Evolutionary conservation across 2,888 invertebrate genomes (phyloP), one percentile per base, ranked within the genome.

Genomic region (Tinea semifulvella): DNA sequence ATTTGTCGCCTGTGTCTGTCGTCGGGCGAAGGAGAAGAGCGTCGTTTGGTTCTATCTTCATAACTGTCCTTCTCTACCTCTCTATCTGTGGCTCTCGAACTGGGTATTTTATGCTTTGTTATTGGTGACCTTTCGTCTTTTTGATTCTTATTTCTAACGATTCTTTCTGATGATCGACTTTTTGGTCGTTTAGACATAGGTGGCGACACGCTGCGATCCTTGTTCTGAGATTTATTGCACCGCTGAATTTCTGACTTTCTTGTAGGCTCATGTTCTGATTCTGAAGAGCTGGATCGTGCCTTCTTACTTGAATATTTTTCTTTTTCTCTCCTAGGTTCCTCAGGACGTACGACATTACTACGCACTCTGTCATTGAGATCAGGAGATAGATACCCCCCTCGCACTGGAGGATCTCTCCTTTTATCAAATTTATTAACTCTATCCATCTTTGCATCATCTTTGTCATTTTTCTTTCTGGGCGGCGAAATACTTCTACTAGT

Each of bases 401-500:
- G 31, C 31, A 14, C 14, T 13, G 6, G 11, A n/a, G 31, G 31
- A 31, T 14, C 14, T 31, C 14, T 31, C 35, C 47, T 54, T 44
- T 52, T 54, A 3, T 57, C 56, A 42, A 55, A 52, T 46, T 52
- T 56, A 27, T 58, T 57, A 10, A 52, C 56, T 47, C 50, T 56
- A 1, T 62, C 63, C 43, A 57, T 61, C 48, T 54, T 65, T 44
- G 58, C 57, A 38, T 53, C 53, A 46, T 51, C 56, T 27, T 53
- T 54, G 27, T 42, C 28, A n/a, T 26, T 42, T 47, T 50, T 62
- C 46, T 56, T 60, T 20, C 58, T 56, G 2, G 58, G 60, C 0
- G 59, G 59, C 6, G 67, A 69, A 42, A 60, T 57, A 46, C 65
- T 67, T 47, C 58, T 56, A 44, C 56, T 54, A 10, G 51, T 38